phyloP scores from a whole-genome alignment of 2,113 vertebrate species.

The Felis chaus region DNA sequence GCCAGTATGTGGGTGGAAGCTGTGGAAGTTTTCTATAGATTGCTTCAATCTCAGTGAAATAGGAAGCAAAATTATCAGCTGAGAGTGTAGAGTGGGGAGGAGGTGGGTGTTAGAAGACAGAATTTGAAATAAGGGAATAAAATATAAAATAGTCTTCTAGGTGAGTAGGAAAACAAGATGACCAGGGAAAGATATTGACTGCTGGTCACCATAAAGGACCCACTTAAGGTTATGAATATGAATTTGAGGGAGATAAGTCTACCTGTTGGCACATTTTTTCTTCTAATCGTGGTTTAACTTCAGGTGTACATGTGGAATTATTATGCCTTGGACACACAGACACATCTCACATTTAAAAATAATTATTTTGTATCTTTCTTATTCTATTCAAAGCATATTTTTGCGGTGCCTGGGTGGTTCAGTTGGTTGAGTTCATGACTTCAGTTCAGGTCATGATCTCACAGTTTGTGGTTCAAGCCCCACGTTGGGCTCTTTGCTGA shows the following conservation, averaged over 20 bases:
- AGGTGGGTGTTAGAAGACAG: constrained; percentile 15
- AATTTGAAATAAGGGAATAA: not conserved
- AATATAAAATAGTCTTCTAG: not conserved
- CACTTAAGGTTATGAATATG: not conserved
- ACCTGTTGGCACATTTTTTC: not conserved
- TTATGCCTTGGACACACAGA: not conserved
- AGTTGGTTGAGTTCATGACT: no score
- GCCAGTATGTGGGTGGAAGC: not conserved
- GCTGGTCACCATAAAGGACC: not conserved
- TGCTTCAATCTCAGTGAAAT: not conserved
- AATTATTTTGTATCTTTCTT: not conserved
- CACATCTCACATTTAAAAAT: not conserved
- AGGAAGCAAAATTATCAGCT: not conserved
- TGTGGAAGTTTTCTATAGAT: constrained; percentile 11
- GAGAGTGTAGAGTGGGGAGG: not conserved
- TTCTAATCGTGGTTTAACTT: not conserved
- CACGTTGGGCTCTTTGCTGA: no score
- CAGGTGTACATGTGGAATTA: no score
- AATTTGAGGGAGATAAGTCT: not conserved
- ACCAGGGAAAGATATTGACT: not conserved
- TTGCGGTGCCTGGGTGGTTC: not conserved
- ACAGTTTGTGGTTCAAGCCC: no score
- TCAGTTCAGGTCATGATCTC: no score
- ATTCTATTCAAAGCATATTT: not conserved
- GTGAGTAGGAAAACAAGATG: not conserved